phyloP scores from a whole-genome alignment of 1,140 invertebrate species.

The Drosophila lacteicornis region DNA sequence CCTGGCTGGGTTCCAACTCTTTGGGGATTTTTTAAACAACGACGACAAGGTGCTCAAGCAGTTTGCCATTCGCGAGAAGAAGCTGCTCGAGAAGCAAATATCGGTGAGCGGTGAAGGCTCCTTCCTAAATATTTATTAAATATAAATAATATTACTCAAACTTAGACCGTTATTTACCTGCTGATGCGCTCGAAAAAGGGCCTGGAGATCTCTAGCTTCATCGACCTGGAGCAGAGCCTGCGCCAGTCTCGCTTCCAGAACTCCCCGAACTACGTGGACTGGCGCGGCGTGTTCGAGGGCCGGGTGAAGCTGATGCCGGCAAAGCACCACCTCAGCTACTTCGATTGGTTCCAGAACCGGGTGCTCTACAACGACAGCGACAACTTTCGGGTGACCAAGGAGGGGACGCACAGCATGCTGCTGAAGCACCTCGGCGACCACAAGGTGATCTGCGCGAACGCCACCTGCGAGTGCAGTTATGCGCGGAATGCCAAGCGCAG shows the following conservation, averaged over 20 bases:
- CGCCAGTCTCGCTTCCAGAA: conserved; percentile 11
- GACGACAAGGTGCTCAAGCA: conserved; percentile 41
- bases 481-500: conserved; percentile 15
- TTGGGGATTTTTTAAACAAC: conserved; percentile 13
- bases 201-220: conserved; percentile 45
- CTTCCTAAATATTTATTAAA: not conserved
- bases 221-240: conserved; percentile 56
- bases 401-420: conserved; percentile 53
- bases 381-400: conserved; percentile 32
- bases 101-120: conserved; percentile 26
- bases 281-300: conserved; percentile 53
- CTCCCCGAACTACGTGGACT: conserved; percentile 22
- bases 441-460: conserved; percentile 55
- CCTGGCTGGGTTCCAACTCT: conserved; percentile 6
- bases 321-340: conserved; percentile 42
- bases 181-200: conserved; percentile 48
- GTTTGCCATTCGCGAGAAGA: conserved; percentile 42
- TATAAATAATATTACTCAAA: not conserved
- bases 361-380: conserved; percentile 37
- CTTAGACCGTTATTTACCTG: conserved; percentile 51
- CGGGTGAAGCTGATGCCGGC: conserved; percentile 26
- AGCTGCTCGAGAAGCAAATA: conserved; percentile 36
- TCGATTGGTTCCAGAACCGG: conserved; percentile 42
- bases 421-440: conserved; percentile 53
- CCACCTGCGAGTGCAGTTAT: conserved; percentile 18